Evolutionary conservation across 2,113 vertebrate genomes (phyloP).

Genomic region (Austrofundulus limnaeus): DNA sequence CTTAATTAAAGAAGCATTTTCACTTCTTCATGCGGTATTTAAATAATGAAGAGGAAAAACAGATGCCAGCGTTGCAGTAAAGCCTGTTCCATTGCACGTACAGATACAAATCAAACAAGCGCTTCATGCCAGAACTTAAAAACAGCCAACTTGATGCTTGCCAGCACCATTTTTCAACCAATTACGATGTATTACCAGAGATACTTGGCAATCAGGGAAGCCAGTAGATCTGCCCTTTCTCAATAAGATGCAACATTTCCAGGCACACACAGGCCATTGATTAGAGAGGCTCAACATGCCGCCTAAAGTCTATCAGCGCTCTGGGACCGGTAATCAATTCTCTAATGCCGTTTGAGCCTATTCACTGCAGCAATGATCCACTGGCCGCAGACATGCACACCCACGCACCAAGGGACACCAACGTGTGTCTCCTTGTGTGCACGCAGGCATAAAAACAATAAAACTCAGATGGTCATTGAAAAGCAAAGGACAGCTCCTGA

Average conservation of each 20-base stretch:
- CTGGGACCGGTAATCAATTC: constrained; percentile 80
- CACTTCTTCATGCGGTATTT: constrained; percentile 16
- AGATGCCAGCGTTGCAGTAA: constrained; percentile 20
- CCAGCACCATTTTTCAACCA: constrained; percentile 51
- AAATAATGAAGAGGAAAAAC: constrained; percentile 2
- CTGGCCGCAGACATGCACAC: constrained; percentile 23
- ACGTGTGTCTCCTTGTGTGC: constrained; percentile 1
- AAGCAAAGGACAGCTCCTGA: constrained; percentile 55
- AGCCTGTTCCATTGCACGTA: constrained; percentile 4
- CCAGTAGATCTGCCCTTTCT: constrained; percentile 52
- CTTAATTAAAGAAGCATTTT: not conserved
- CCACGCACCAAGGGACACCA: not conserved
- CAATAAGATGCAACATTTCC: constrained; percentile 67
- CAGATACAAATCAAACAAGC: constrained; percentile 22
- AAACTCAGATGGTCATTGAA: constrained; percentile 61
- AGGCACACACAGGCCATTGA: constrained; percentile 69
- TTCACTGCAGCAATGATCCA: constrained; percentile 59
- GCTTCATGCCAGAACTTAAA: constrained; percentile 47
- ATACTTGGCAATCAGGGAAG: constrained; percentile 47
- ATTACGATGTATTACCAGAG: constrained; percentile 53
- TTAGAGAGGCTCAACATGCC: constrained; percentile 64
- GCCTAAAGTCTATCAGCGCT: constrained; percentile 74
- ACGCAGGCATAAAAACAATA: constrained; percentile 20
- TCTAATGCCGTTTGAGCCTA: constrained; percentile 75
- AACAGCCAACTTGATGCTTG: constrained; percentile 33